Conservation (phyloP, 2,888 invertebrate genomes). For the Villa cingulata region DNA sequence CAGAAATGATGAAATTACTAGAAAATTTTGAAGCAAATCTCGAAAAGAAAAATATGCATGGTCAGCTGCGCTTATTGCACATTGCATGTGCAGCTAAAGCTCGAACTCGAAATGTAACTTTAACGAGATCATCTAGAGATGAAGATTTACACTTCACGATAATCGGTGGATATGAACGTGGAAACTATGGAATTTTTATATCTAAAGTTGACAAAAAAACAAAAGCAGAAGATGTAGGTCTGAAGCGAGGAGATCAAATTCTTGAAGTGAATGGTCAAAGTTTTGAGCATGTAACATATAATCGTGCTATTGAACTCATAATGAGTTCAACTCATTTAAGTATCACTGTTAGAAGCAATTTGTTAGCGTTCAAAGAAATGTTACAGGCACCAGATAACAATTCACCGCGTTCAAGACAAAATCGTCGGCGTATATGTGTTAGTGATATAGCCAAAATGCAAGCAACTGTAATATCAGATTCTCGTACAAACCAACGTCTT, state of each 20-base stretch:
- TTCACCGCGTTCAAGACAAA: constrained; percentile 43
- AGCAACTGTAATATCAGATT: constrained; percentile 30
- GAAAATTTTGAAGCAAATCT: constrained; percentile 81
- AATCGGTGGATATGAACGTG: constrained; percentile 83
- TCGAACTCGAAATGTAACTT: constrained; percentile 74
- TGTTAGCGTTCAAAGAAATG: constrained; percentile 68
- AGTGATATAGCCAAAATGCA: constrained; percentile 54
- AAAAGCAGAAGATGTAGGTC: constrained; percentile 88
- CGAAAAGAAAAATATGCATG: constrained; percentile 74
- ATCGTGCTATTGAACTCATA: constrained; percentile 83
- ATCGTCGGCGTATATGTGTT: constrained; percentile 32
- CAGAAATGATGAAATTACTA: constrained; percentile 91
- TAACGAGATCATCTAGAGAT: constrained; percentile 84
- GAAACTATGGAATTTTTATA: constrained; percentile 87
- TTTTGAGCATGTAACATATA: constrained; percentile 84
- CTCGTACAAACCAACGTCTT: constrained; percentile 35
- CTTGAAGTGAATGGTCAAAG: constrained; percentile 96
- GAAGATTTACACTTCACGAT: constrained; percentile 88
- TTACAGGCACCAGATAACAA: constrained; percentile 63
- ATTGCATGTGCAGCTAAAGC: constrained; percentile 98
- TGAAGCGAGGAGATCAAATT: constrained; percentile 95
- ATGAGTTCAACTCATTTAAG: constrained; percentile 89
- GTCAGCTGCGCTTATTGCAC: constrained; percentile 70
- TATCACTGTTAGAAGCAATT: constrained; percentile 92
- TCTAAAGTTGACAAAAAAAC: constrained; percentile 86